Conservation (phyloP, 92 coral and sea anemone species). For the Phenganax marumi region DNA sequence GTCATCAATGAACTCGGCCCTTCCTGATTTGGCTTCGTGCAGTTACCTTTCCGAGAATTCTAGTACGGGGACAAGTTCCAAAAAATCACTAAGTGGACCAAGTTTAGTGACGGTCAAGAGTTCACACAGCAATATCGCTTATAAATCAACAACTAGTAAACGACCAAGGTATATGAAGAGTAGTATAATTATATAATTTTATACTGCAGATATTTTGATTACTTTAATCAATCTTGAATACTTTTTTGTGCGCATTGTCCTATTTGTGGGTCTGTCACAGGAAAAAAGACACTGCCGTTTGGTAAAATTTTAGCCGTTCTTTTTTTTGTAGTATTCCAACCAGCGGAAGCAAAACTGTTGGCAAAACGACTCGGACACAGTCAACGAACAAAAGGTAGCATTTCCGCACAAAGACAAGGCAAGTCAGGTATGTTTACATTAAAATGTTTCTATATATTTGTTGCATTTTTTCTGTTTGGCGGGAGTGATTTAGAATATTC, state of each 20-base stretch:
- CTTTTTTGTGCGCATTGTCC: not conserved
- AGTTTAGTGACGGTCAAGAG: conserved; percentile 41
- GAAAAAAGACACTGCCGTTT: not conserved
- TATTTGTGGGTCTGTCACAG: not conserved
- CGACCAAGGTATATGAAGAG: not conserved
- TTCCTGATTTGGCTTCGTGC: conserved; percentile 37
- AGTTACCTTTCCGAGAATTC: conserved; percentile 41
- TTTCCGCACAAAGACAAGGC: not conserved
- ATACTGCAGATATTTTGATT: not conserved
- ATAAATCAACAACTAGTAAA: conserved; percentile 24
- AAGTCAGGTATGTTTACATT: not conserved
- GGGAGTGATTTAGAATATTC: not conserved
- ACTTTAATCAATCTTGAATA: no score
- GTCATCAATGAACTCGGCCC: conserved; percentile 28
- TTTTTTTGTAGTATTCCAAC: conserved; percentile 4
- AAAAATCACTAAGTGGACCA: conserved; percentile 10
- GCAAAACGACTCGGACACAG: conserved; percentile 19
- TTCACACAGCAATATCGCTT: conserved; percentile 5
- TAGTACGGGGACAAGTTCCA: not conserved
- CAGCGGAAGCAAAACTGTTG: conserved; percentile 4
- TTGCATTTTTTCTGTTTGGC: not conserved
- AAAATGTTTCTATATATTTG: not conserved
- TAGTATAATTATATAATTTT: not conserved
- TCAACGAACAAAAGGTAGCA: conserved; percentile 29
- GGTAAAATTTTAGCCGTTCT: not conserved